A percentile compares a stretch with the other conserved stretches of the same genome.
These are phyloP conservation scores for Pollenia amentaria DNA, from an alignment of 2,888 invertebrate species.

Conservation along the genomic window DNA sequence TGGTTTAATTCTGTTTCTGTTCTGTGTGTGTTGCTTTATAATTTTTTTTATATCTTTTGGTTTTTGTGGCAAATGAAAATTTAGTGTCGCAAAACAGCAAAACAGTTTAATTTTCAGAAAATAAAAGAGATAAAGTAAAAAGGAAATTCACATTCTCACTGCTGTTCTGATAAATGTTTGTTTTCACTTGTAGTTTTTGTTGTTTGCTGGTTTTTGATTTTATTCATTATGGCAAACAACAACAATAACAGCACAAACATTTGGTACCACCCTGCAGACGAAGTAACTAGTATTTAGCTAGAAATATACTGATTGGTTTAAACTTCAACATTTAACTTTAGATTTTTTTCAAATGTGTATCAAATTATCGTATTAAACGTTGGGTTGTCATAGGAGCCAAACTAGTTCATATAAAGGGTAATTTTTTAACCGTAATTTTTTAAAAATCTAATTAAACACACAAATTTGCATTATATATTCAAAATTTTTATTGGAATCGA, in stretches of 20 bases:
- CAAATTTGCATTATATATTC: too few species aligned
- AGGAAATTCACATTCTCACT: background rate
- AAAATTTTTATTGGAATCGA: too few species aligned
- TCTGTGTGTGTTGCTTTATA: background rate
- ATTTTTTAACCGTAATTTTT: too few species aligned
- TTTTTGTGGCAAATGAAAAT: constrained; percentile 47
- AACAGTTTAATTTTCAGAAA: constrained; percentile 18
- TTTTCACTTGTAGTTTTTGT: background rate
- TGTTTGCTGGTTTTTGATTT: constrained; percentile 26
- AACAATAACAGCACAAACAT: background rate
- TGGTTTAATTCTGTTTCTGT: constrained; percentile 25
- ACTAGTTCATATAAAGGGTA: too few species aligned
- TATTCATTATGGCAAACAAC: constrained; percentile 20
- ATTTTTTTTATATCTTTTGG: background rate
- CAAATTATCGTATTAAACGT: too few species aligned
- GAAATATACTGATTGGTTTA: too few species aligned
- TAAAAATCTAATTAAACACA: too few species aligned
- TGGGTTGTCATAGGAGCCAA: too few species aligned
- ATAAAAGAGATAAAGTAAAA: background rate
- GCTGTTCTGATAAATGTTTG: constrained; percentile 1
- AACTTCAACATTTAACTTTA: too few species aligned
- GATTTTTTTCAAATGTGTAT: too few species aligned
- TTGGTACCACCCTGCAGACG: background rate
- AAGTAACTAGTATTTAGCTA: too few species aligned
- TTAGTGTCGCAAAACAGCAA: background rate